Evolutionary conservation across 2,888 invertebrate species (phyloP).

Genomic region (Gymnocheta viridis): DNA sequence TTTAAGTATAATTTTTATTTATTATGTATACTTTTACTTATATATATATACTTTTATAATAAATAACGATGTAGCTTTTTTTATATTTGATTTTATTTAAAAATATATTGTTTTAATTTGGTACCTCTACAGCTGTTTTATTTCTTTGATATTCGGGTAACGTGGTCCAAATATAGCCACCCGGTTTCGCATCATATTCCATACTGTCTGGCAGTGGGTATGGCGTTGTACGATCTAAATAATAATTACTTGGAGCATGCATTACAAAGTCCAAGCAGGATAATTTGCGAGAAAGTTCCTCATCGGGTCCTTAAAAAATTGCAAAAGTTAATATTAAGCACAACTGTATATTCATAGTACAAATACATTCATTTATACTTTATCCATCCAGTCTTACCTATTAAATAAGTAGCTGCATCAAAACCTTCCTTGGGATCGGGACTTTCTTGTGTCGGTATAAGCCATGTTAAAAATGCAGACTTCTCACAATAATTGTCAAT

Average conservation of each 20-base stretch:
- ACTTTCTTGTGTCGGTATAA: constrained; percentile 92
- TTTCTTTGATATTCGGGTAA: constrained; percentile 80
- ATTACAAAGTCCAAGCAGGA: constrained; percentile 95
- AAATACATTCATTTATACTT: not conserved
- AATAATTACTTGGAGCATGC: constrained; percentile 96
- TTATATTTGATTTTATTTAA: constrained; percentile 20
- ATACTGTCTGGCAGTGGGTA: constrained; percentile 85
- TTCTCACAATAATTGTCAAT: constrained; percentile 97
- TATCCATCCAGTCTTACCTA: constrained; percentile 85
- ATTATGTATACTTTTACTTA: not conserved
- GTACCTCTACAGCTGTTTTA: constrained; percentile 48
- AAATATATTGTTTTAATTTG: constrained; percentile 19
- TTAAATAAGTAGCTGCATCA: constrained; percentile 93
- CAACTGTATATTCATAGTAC: not conserved
- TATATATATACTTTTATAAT: not conserved
- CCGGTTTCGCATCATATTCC: constrained; percentile 83
- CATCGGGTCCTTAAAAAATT: constrained; percentile 89
- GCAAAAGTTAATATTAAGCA: not conserved
- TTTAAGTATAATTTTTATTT: too few species aligned
- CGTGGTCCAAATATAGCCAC: constrained; percentile 87
- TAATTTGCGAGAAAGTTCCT: constrained; percentile 92
- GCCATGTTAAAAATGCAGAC: constrained; percentile 95
- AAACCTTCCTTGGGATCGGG: constrained; percentile 90
- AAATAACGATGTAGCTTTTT: not conserved
- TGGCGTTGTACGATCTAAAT: constrained; percentile 88